Conservation (phyloP, 2,888 invertebrate genomes). For the Odontothrips loti region DNA sequence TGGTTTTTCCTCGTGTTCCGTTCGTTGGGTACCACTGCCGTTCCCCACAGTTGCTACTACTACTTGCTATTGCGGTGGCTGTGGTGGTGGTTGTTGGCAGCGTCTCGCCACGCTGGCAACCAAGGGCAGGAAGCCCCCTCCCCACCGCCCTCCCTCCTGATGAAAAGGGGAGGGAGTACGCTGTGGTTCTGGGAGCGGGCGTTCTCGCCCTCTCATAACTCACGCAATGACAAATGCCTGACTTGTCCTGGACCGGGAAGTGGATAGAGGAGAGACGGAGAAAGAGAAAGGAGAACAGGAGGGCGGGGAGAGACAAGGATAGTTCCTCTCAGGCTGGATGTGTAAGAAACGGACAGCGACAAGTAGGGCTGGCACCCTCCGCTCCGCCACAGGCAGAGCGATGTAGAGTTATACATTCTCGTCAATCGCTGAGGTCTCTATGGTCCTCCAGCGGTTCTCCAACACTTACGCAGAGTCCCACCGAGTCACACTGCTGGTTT, state of each 20-base stretch:
- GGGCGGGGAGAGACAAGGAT: neutral
- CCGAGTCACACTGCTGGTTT: no score
- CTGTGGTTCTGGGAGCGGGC: neutral
- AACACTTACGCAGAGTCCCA: no score
- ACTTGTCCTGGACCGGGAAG: conserved; percentile 9
- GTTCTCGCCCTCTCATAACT: neutral
- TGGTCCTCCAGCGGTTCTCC: no score
- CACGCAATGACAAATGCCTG: conserved; percentile 16
- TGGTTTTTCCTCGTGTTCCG: no score
- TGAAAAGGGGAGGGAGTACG: no score
- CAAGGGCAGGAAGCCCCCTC: no score
- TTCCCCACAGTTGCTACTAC: neutral
- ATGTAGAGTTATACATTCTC: no score
- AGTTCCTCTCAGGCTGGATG: neutral
- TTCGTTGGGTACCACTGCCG: neutral
- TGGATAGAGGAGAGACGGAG: neutral
- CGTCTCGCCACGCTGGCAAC: no score
- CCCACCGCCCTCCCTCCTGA: neutral
- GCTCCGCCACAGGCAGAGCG: no score
- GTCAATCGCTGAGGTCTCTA: no score
- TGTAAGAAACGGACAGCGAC: no score
- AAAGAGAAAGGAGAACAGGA: neutral
- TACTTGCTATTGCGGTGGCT: neutral
- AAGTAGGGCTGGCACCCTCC: no score
- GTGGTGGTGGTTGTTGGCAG: neutral